phyloP scores from a whole-genome alignment of 2,888 invertebrate genomes.

The Aromia moschata region DNA sequence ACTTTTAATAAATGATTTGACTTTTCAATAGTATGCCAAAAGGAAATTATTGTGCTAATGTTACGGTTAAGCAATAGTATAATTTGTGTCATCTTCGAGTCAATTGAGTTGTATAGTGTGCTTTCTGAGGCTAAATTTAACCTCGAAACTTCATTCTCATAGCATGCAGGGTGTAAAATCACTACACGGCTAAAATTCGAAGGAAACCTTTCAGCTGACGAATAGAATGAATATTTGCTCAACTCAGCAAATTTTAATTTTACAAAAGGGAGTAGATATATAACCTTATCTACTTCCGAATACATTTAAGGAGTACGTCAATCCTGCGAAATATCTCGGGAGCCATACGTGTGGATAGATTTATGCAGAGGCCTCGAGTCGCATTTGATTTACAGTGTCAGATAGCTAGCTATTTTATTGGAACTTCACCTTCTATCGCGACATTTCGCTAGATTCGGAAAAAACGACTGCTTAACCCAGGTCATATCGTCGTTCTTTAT shows the following conservation, averaged over 20 bases:
- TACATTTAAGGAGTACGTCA: constrained; percentile 34
- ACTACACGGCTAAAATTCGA: too few relatives aligned
- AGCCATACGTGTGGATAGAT: constrained; percentile 37
- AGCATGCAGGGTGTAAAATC: too few relatives aligned
- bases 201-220: constrained; percentile 4
- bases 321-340: constrained; percentile 36
- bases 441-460: constrained; percentile 19
- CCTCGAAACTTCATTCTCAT: too few relatives aligned
- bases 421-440: constrained; percentile 37
- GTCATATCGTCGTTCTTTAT: constrained; percentile 27
- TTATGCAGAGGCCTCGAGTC: constrained; percentile 18
- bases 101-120: too few relatives aligned
- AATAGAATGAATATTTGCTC: neutral
- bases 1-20: too few relatives aligned
- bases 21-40: too few relatives aligned
- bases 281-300: constrained; percentile 5
- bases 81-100: too few relatives aligned
- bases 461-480: constrained; percentile 21
- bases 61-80: too few relatives aligned
- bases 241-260: constrained; percentile 16
- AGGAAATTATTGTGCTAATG: too few relatives aligned
- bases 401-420: constrained; percentile 42
- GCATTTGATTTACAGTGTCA: constrained; percentile 39
- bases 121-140: too few relatives aligned
- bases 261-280: constrained; percentile 4